Evolutionary conservation across 2,888 invertebrate species (phyloP), one percentile per base, ranked within the genome.

Genomic region (Spialia ferax): DNA sequence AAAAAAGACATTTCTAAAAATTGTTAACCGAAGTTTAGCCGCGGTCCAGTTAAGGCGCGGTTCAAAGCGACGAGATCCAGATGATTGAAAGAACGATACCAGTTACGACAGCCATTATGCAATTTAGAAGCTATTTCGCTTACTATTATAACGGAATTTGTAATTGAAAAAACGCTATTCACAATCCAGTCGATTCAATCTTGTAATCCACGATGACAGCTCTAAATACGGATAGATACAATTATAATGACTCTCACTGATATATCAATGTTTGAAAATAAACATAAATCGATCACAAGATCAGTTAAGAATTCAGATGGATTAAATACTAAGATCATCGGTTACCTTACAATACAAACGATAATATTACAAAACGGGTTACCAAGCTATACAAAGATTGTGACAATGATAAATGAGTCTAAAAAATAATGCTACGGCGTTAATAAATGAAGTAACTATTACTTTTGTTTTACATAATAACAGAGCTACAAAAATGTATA

Each of bases 51-150:
- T 20, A 13, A 38, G 15, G 45, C 26, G 20, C 29, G 18, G 15
- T 15, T 11, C 26, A n/a, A 54, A 54, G n/a, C 20, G 7, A 54
- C 45, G 0, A 48, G 48, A 55, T 23, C 23, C 4, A 35, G 6
- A 63, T 18, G 18, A 63, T 26, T 29, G 26, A 18, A 38, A 15
- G 35, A 63, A 63, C 13, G 15, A 42, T 55, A 20, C 26, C 26
- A 29, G 7, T 42, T 6, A 42, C 52, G 18, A 63, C n/a, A 26
- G 35, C 8, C 42, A 38, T 63, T 38, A 63, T 22, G 15, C 50
- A 63, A 63, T 63, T 63, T 45, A 63, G n/a, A 22, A 26, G 18
- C 23, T 26, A 18, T 55, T 55, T 63, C 42, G 29, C 26, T n/a
- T 26, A 13, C 42, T 38, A 22, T 18, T 52, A 11, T 18, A 35